Evolutionary conservation across 2,888 invertebrate genomes (phyloP), one percentile per base, ranked within the genome.

Genomic region (Lathronympha strigana): DNA sequence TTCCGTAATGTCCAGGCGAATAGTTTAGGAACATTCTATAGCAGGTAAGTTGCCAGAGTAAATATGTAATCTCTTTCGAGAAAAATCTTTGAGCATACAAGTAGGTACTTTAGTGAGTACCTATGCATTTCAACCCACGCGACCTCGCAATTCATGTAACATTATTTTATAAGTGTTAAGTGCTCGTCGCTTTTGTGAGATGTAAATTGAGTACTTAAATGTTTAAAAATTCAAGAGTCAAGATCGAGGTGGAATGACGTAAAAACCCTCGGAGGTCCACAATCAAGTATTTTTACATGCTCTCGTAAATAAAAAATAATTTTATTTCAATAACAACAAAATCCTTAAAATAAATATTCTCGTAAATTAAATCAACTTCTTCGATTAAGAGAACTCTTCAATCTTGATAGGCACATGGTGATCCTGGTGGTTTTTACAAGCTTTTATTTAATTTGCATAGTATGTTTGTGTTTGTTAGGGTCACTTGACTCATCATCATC

Each of bases 121-220:
- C 40, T 31, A n/a, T n/a, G n/a, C n/a, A n/a, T 13, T 3, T 57
- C 4, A 23, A 54, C 43, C 57, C 57, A 57, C 57, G 43, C 57
- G 31, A 43, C 25, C 43, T 57, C 43, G n/a, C 43, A 55, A 5
- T 55, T 40, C 40, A 8, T 3, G 51, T 51, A 31, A 33, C 1
- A 17, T 17, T 43, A 23, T 55, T 55, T 23, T 40, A 45, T 57
- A 40, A 55, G 40, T 28, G 40, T n/a, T 15, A 36, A 23, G 13
- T 19, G 33, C 13, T n/a, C 8, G 13, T 9, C 15, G 23, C 15
- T 36, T 51, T 51, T 13, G 36, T 38, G 9, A 17, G 11, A 19
- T 1, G 28, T 2, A 54, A 1, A 25, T 55, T 4, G 19, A 33
- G 19, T n/a, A 28, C 13, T 11, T n/a, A 5, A 23, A 25, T 55